Conservation (phyloP, 2,888 invertebrate species). For the Melanargia galathea region DNA sequence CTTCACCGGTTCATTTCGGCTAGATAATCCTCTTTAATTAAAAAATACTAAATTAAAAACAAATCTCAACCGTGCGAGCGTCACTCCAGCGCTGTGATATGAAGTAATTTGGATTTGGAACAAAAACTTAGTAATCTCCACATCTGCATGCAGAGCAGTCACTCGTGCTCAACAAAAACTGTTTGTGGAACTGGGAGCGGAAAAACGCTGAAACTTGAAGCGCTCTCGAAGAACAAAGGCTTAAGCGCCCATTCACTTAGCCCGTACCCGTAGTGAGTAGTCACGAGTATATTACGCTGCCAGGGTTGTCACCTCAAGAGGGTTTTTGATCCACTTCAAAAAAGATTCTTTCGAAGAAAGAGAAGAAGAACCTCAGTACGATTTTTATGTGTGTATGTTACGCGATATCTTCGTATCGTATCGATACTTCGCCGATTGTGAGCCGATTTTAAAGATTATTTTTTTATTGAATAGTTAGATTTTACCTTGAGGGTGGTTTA, state of each 20-base stretch:
- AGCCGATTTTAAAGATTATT: too few relatives aligned
- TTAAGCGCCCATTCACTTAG: conserved; percentile 35
- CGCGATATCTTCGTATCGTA: too few relatives aligned
- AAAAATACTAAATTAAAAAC: background rate
- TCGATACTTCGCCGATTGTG: too few relatives aligned
- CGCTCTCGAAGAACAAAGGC: conserved; percentile 35
- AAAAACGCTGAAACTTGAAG: conserved; percentile 31
- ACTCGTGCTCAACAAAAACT: conserved; percentile 13
- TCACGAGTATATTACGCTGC: background rate
- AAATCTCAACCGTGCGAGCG: background rate
- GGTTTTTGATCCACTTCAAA: background rate
- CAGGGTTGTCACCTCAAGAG: conserved; percentile 3
- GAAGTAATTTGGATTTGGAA: conserved; percentile 3
- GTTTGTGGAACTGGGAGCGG: conserved; percentile 11
- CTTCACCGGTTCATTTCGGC: background rate
- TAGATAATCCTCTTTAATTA: background rate
- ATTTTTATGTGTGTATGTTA: too few relatives aligned
- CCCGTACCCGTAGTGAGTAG: conserved; percentile 15
- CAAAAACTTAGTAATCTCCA: conserved; percentile 11
- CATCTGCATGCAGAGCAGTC: conserved; percentile 17
- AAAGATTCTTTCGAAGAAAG: too few relatives aligned
- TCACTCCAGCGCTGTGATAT: conserved; percentile 2
- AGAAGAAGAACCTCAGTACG: too few relatives aligned
- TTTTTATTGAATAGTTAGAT: too few relatives aligned
- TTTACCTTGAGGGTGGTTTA: too few relatives aligned